phyloP scores from a whole-genome alignment of 2,113 vertebrate genomes.

The Sinosuthora webbiana region DNA sequence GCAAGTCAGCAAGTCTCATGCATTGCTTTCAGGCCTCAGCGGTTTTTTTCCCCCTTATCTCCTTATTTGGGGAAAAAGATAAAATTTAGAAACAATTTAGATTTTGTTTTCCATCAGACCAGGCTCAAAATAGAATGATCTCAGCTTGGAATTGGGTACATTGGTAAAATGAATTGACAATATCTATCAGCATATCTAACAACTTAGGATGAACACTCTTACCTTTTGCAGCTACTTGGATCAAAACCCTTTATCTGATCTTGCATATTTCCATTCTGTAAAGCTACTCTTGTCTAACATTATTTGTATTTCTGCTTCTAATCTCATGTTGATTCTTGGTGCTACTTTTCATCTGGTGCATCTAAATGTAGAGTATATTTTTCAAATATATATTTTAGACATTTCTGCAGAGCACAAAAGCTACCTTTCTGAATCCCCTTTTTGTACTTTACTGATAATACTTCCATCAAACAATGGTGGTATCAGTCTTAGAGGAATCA shows the following conservation, averaged over 20 bases:
- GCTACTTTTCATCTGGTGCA: not conserved
- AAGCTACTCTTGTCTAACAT: not conserved
- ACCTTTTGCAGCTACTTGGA: not conserved
- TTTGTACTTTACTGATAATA: not conserved
- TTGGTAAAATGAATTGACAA: not conserved
- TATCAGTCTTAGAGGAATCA: not conserved
- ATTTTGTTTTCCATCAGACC: not conserved
- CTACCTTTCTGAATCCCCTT: not conserved
- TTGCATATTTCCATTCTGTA: not conserved
- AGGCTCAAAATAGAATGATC: not conserved
- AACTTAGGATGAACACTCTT: not conserved
- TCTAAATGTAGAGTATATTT: not conserved
- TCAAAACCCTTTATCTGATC: not conserved
- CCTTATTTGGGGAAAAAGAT: not conserved
- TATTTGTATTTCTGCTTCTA: not conserved
- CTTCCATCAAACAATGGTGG: not conserved
- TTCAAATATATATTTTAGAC: not conserved
- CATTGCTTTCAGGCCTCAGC: not conserved
- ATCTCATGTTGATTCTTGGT: not conserved
- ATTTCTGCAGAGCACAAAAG: not conserved
- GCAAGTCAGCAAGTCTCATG: not conserved
- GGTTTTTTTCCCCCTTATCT: not conserved
- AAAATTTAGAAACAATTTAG: not conserved
- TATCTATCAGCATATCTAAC: not conserved
- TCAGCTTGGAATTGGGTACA: not conserved